Base-by-base conservation (phyloP, 2,888 invertebrate genomes). In the Morpho deidamia region DNA sequence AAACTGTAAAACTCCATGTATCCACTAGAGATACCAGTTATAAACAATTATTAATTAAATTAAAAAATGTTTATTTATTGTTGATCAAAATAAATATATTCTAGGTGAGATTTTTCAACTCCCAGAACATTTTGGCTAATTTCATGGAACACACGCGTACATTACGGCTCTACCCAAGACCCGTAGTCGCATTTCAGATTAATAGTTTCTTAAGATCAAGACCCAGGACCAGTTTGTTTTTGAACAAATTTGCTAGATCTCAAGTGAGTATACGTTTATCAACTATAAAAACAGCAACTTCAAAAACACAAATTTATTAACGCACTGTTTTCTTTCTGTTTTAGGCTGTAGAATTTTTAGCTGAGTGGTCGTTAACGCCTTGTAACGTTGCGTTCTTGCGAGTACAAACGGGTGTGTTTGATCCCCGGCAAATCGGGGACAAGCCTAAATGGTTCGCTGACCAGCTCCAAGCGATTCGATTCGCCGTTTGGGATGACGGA, bases 71-170 rank as follows among this genome's bases (percentile, higher is more conserved):
- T 12, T 7, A 33, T 33, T 7, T 11, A 11, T n/a, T n/a, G 33
- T 44, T 14, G 12, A 2, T 8, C 37, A 1, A 38, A 0, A 34
- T 38, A n/a, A 37, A 34, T 53, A 32, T 14, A 11, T 57, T 57
- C 37, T 80, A 95, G 95, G 94, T 97, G 32, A 94, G 97, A 8
- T 99, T 99, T 84, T 99, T 99, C 91, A 99, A 99, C 83, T 99
- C 99, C 0, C 95, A 98, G 73, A 99, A 99, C 76, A 93, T 98
- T 8, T 86, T 99, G 67, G 99, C 98, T 0, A 99, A 99, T 80
- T 99, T 99, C 76, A 95, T 96, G 65, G 99, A 99, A 72, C 99
- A 99, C 82, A 99, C 99, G 1, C 92, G 99, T 55, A 99, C 99
- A 0, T 84, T 99, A 56, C 92, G 99, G 0, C 89, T 99, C 0